These are phyloP conservation scores for Perca schrenkii DNA, from an alignment of 2,113 vertebrate species.

Conservation along the genomic window DNA sequence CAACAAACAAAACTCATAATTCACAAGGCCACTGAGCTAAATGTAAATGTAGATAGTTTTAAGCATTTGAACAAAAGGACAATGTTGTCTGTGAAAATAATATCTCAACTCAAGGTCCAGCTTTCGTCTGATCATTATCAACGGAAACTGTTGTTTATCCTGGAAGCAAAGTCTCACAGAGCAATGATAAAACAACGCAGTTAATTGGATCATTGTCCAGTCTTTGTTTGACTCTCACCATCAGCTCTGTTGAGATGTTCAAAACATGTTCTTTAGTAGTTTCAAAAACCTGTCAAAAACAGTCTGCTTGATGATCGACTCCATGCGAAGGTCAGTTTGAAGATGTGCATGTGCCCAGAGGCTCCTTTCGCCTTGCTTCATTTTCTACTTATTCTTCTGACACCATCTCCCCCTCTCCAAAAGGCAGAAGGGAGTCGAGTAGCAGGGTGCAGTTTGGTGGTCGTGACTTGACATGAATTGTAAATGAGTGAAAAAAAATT, in stretches of 20 bases:
- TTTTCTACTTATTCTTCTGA: constrained; percentile 14
- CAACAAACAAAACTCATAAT: not conserved
- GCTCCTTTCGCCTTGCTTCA: constrained; percentile 22
- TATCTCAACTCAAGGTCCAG: not conserved
- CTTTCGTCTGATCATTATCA: not conserved
- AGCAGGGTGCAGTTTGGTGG: constrained; percentile 27
- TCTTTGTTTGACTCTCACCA: not conserved
- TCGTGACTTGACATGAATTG: constrained; percentile 76
- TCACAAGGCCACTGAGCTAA: not conserved
- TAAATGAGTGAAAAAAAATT: constrained; percentile 77
- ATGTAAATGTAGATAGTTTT: not conserved
- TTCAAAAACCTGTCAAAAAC: constrained; percentile 39
- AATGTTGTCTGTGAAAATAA: not conserved
- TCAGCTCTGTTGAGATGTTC: constrained; percentile 7
- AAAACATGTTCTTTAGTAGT: constrained; percentile 27
- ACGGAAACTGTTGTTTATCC: not conserved
- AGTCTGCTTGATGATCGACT: constrained; percentile 34
- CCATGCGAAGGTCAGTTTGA: constrained; percentile 48
- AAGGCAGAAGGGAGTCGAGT: constrained; percentile 47
- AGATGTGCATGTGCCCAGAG: constrained; percentile 37
- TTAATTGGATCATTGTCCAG: not conserved
- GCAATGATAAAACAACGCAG: not conserved
- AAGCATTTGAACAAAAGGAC: not conserved
- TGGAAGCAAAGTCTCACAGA: not conserved
- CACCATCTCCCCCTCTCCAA: constrained; percentile 22